These are phyloP conservation scores for Pachypsylla venusta DNA, from an alignment of 1,140 invertebrate genomes.

Conservation along the genomic window DNA sequence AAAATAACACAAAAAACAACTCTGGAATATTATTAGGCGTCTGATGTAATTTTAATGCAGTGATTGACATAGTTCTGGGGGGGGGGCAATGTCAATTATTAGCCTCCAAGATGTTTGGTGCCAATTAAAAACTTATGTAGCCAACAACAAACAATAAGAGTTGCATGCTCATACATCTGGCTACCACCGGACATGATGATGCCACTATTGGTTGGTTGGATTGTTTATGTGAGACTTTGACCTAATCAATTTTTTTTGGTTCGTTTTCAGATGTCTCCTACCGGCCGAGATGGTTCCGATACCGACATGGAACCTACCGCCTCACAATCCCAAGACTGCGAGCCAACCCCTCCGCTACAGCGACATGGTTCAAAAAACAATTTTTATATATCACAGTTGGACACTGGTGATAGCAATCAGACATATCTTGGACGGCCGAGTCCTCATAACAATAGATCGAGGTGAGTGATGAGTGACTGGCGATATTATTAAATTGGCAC, in stretches of 20 bases:
- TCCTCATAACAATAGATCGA: constrained; percentile 38
- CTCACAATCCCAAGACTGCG: constrained; percentile 82
- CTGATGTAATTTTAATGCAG: too few relatives aligned
- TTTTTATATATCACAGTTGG: constrained; percentile 63
- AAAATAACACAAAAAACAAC: too few relatives aligned
- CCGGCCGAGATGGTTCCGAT: constrained; percentile 49
- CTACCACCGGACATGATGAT: too few relatives aligned
- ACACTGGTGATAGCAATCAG: constrained; percentile 33
- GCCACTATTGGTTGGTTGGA: too few relatives aligned
- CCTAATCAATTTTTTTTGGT: constrained; percentile 5
- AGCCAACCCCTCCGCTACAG: constrained; percentile 77
- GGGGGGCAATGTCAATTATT: too few relatives aligned
- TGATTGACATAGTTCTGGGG: too few relatives aligned
- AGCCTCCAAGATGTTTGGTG: too few relatives aligned
- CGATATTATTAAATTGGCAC: background rate
- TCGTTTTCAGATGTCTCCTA: constrained; percentile 52
- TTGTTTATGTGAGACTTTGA: too few relatives aligned
- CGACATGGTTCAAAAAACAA: constrained; percentile 81
- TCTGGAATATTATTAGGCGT: too few relatives aligned
- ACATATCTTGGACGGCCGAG: constrained; percentile 45
- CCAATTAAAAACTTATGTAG: too few relatives aligned
- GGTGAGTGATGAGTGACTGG: constrained; percentile 10
- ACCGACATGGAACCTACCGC: constrained; percentile 69
- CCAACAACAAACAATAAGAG: too few relatives aligned
- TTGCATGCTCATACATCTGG: too few relatives aligned